Evolutionary conservation across 2,113 vertebrate species (phyloP), one percentile per base, ranked within the genome.

Genomic region (Nicator chloris): DNA sequence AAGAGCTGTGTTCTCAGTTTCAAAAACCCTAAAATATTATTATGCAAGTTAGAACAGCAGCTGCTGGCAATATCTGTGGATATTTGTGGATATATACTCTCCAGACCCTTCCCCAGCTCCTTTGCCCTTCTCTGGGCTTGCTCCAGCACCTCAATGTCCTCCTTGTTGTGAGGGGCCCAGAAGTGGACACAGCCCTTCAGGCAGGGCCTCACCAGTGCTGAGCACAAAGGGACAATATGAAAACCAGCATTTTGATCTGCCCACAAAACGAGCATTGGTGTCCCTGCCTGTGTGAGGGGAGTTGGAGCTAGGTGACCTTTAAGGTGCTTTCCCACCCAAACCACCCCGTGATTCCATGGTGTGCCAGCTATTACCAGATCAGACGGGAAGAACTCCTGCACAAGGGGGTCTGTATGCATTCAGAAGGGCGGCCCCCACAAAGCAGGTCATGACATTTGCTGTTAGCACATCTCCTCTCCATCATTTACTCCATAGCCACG

Each of bases 1-100:
- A 86, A 85, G 88, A 39, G 4, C 33, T 79, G 71, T 33, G 22
- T 60, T 83, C 89, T 87, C 70, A 93, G 79, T 88, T 86, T 80
- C 73, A 79, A 85, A 82, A 91, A 13, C 51, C 21, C 54, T 77
- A 93, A 95, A 97, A 96, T 59, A 92, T 18, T 89, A 37, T 71
- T 90, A 78, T 53, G 2, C 71, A 60, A 82, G 33, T 82, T 64
- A 95, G 86, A 92, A 72, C 80, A 95, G 53, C 33, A 94, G 88
- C 35, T 95, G 86, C 94, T 59, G 64, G 56, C 73, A 92, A 63
- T 91, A n/a, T n/a, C n/a, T n/a, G n/a, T n/a, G n/a, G n/a, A n/a
- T n/a, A n/a, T n/a, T n/a, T n/a, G n/a, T n/a, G n/a, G n/a, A n/a
- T n/a, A n/a, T n/a, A n/a, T n/a, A 17, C 6, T 21, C 45, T 21